Percentiles rank a stretch among this genome's conserved stretches.
Evolutionary conservation across 2,797 vertebrate genomes (phyloP).

Genomic region (Gobio occitaniae): DNA sequence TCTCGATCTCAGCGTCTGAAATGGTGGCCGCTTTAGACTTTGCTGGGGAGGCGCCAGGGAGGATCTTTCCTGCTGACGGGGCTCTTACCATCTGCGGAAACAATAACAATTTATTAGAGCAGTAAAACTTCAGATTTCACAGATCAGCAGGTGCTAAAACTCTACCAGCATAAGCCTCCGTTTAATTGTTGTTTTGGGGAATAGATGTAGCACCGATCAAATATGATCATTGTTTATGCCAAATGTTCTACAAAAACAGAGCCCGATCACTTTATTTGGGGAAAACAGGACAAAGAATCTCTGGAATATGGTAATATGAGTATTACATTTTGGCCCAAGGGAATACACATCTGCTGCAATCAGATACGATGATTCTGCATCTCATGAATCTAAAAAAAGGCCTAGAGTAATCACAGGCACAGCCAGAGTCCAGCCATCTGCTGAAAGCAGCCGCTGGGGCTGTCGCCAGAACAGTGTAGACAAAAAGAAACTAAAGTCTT

Average conservation of each 20-base stretch:
- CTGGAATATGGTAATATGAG: conserved; percentile 30
- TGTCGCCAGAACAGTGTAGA: background rate
- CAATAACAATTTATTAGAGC: conserved; percentile 20
- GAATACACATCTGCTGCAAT: conserved; percentile 57
- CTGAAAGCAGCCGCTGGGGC: conserved; percentile 8
- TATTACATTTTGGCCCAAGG: conserved; percentile 44
- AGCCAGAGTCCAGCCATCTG: conserved; percentile 57
- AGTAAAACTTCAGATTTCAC: conserved; percentile 40
- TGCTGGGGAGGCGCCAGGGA: conserved; percentile 81
- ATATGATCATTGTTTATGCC: conserved; percentile 3
- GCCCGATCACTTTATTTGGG: conserved; percentile 18
- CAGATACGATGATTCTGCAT: conserved; percentile 26
- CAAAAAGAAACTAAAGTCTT: conserved; percentile 37
- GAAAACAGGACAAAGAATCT: conserved; percentile 26
- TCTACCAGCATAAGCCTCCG: background rate
- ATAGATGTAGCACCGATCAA: conserved; percentile 16
- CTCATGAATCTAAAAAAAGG: conserved; percentile 47
- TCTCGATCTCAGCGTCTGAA: conserved; percentile 97
- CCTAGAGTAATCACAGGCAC: conserved; percentile 43
- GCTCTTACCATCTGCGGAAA: conserved; percentile 91
- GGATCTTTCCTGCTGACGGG: conserved; percentile 87
- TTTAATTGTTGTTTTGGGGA: conserved; percentile 2
- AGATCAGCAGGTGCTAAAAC: conserved; percentile 9
- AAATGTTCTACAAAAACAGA: conserved; percentile 10
- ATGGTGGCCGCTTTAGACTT: conserved; percentile 85